Evolutionary conservation across 2,888 invertebrate genomes (phyloP).

Genomic region (Cosmia pyralina): DNA sequence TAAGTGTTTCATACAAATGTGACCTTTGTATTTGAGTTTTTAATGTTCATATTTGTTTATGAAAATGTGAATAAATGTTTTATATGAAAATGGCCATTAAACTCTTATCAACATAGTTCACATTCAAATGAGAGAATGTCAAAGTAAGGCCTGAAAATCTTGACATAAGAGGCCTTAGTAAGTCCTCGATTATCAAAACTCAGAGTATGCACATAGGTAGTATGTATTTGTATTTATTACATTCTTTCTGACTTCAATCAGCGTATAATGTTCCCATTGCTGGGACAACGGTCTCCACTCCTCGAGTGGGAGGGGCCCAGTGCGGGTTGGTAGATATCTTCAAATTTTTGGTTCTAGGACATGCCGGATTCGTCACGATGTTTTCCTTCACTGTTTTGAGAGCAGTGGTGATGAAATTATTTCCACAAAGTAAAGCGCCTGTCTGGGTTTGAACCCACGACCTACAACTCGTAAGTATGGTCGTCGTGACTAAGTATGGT

Average conservation of each 20-base stretch:
- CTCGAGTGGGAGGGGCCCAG: too few relatives aligned
- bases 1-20: not conserved
- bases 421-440: too few relatives aligned
- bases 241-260: not conserved
- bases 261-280: too few relatives aligned
- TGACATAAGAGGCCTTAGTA: not conserved
- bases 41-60: not conserved
- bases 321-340: too few relatives aligned
- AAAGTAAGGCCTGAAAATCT: not conserved
- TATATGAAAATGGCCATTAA: not conserved
- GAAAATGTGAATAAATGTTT: not conserved
- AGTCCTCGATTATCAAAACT: not conserved
- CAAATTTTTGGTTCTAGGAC: too few relatives aligned
- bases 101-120: not conserved
- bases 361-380: too few relatives aligned
- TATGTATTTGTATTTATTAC: not conserved
- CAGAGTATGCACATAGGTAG: not conserved
- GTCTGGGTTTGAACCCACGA: too few relatives aligned
- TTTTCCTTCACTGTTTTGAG: too few relatives aligned
- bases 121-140: not conserved
- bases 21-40: fast-evolving
- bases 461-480: too few relatives aligned
- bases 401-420: too few relatives aligned
- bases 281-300: too few relatives aligned
- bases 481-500: too few relatives aligned